A percentile compares a stretch with the other conserved stretches of the same genome.
Evolutionary conservation across 2,113 vertebrate genomes (phyloP).

Genomic region (Piprites chloris): DNA sequence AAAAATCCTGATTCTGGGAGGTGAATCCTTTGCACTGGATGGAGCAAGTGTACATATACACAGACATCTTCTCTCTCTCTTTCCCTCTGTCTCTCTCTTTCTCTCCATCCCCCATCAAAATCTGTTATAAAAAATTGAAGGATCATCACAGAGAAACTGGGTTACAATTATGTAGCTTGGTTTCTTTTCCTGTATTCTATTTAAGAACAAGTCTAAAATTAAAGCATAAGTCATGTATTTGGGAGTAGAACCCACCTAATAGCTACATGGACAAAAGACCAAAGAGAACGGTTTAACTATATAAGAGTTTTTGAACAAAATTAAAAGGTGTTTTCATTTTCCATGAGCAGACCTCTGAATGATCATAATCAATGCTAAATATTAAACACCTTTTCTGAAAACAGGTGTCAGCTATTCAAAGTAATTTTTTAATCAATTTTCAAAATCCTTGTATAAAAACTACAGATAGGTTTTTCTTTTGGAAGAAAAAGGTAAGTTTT

Average conservation of each 20-base stretch:
- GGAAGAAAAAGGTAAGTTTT: background rate
- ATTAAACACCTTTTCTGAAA: background rate
- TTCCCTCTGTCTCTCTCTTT: background rate
- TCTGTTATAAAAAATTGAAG: background rate
- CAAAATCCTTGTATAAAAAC: background rate
- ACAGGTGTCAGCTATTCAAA: background rate
- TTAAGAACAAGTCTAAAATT: background rate
- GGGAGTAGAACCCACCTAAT: background rate
- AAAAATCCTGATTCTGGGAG: background rate
- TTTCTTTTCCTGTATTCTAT: background rate
- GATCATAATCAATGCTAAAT: background rate
- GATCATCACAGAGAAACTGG: background rate
- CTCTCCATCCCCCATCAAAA: background rate
- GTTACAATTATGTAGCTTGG: background rate
- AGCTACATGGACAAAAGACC: background rate
- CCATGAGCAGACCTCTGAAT: background rate
- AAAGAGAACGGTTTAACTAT: background rate
- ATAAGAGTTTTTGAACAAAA: background rate
- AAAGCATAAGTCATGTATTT: background rate
- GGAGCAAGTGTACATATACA: background rate
- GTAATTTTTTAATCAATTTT: background rate
- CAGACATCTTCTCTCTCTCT: background rate
- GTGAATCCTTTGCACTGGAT: background rate
- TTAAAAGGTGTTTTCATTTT: background rate
- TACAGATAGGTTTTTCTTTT: background rate